These are phyloP conservation scores for Pteropus rufus DNA, from an alignment of 2,797 vertebrate species.

Conservation along the genomic window DNA sequence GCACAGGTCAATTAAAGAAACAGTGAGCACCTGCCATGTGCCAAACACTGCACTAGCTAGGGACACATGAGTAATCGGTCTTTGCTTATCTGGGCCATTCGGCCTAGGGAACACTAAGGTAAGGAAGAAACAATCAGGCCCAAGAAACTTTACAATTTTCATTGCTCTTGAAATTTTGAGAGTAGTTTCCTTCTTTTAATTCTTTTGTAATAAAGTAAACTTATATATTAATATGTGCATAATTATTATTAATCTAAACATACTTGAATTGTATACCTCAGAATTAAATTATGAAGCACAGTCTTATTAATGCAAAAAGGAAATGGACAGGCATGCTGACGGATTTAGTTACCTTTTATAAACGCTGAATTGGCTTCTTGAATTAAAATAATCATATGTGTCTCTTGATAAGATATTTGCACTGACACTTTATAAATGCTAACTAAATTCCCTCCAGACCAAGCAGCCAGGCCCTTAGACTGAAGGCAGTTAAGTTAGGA, in stretches of 20 bases:
- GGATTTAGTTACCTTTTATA: constrained; percentile 72
- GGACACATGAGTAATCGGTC: background rate
- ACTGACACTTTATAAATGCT: constrained; percentile 72
- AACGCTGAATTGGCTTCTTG: constrained; percentile 72
- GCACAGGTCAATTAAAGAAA: background rate
- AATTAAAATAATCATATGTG: constrained; percentile 61
- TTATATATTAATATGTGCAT: constrained; percentile 31
- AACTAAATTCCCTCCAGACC: constrained; percentile 62
- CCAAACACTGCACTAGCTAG: background rate
- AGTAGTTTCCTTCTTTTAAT: background rate
- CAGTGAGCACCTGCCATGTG: background rate
- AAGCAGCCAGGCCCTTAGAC: background rate
- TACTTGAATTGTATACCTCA: background rate
- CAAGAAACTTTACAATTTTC: background rate
- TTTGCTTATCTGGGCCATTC: background rate
- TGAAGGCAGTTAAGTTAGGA: constrained; percentile 58
- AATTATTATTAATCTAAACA: constrained; percentile 42
- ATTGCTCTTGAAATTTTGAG: background rate
- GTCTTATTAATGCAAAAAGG: constrained; percentile 57
- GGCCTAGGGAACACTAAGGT: background rate
- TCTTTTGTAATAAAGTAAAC: background rate
- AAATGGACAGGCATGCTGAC: constrained; percentile 22
- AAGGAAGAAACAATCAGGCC: background rate
- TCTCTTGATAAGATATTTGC: constrained; percentile 60
- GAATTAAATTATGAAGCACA: constrained; percentile 43